phyloP scores from a whole-genome alignment of 2,797 vertebrate species.

The Hippopotamyrus pictus region DNA sequence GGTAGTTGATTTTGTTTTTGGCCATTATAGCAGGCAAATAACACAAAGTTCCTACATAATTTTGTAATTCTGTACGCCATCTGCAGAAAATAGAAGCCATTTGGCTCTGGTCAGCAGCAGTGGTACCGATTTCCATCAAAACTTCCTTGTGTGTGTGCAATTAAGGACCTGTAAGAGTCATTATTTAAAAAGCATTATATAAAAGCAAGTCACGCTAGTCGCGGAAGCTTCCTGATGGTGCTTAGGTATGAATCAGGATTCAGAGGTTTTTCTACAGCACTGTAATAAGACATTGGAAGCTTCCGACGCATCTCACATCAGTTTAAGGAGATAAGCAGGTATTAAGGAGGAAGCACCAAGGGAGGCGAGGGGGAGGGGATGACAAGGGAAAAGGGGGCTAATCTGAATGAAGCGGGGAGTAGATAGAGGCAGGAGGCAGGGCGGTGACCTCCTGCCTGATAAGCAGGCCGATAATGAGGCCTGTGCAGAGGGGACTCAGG shows the following conservation, averaged over 20 bases:
- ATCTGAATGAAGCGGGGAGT: not conserved
- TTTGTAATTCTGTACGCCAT: not conserved
- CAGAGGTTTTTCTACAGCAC: not conserved
- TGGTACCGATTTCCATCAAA: not conserved
- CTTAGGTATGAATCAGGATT: not conserved
- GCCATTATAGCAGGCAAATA: not conserved
- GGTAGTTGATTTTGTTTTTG: not conserved
- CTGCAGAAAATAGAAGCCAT: not conserved
- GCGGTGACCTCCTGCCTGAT: not conserved
- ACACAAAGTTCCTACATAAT: not conserved
- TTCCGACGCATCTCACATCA: not conserved
- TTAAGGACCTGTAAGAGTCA: not conserved
- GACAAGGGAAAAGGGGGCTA: not conserved
- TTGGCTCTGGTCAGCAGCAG: not conserved
- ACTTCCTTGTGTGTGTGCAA: not conserved
- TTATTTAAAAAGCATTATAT: conserved; percentile 1
- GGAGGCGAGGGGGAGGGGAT: not conserved
- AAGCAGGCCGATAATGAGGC: not conserved
- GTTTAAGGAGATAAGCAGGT: conserved; percentile 3
- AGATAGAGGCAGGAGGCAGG: not conserved
- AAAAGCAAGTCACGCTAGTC: not conserved
- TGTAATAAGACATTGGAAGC: not conserved
- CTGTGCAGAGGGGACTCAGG: not conserved
- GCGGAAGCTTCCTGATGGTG: not conserved
- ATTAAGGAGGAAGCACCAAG: not conserved